A percentile compares a stretch with the other conserved stretches of the same genome.
Evolutionary conservation across 2,888 invertebrate species (phyloP).

Genomic region (Sarcophaga variegata): DNA sequence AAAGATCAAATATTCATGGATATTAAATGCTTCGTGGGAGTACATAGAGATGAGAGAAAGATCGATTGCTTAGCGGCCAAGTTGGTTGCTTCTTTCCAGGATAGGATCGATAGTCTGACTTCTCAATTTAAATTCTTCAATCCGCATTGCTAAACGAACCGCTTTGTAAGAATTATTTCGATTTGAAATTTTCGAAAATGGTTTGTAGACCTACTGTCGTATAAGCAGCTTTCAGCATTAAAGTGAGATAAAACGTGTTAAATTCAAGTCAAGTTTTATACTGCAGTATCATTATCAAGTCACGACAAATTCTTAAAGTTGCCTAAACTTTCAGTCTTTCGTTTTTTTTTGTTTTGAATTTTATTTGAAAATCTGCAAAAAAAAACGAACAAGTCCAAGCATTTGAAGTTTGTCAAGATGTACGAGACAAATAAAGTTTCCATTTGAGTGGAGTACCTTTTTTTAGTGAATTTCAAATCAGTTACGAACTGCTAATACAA

Average conservation of each 20-base stretch:
- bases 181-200: not conserved
- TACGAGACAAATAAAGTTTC: conserved; percentile 67
- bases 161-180: too few species aligned
- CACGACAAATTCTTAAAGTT: conserved; percentile 77
- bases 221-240: conserved; percentile 37
- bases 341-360: conserved; percentile 26
- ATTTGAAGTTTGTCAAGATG: conserved; percentile 67
- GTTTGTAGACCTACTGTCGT: conserved; percentile 12
- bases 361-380: conserved; percentile 25
- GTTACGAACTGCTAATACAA: conserved; percentile 46
- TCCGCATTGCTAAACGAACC: too few species aligned
- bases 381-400: conserved; percentile 30
- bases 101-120: too few species aligned
- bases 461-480: conserved; percentile 64
- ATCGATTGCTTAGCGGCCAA: too few species aligned
- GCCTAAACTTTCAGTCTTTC: conserved; percentile 53
- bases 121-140: too few species aligned
- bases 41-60: too few species aligned
- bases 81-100: too few species aligned
- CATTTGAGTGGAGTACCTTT: conserved; percentile 63
- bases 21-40: too few species aligned
- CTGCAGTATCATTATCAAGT: conserved; percentile 78
- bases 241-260: conserved; percentile 62
- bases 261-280: conserved; percentile 64
- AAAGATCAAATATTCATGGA: too few species aligned